Evolutionary conservation across 1,140 invertebrate genomes (phyloP).

Genomic region (Diprion similis): DNA sequence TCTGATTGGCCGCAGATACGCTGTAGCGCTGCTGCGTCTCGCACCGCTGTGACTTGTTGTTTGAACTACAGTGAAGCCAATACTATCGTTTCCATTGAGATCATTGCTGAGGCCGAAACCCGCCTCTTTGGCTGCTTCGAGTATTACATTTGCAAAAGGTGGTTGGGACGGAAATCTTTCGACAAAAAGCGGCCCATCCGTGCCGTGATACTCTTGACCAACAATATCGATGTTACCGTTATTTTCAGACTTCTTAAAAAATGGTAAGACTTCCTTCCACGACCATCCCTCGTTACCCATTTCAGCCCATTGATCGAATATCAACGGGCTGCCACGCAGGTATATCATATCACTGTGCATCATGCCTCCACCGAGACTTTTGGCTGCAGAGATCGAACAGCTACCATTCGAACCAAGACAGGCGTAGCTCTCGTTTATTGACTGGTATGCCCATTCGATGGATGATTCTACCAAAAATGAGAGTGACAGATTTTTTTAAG

Average conservation of each 20-base stretch:
- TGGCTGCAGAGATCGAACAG: constrained; percentile 54
- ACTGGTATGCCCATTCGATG: constrained; percentile 90
- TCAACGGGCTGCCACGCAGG: constrained; percentile 66
- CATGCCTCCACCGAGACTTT: constrained; percentile 35
- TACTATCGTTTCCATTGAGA: constrained; percentile 46
- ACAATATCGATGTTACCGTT: constrained; percentile 57
- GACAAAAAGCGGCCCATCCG: too few species aligned
- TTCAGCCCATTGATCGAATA: constrained; percentile 67
- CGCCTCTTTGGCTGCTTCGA: constrained; percentile 63
- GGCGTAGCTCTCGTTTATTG: constrained; percentile 73
- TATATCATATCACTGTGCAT: constrained; percentile 74
- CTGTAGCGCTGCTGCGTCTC: too few species aligned
- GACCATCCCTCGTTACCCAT: constrained; percentile 68
- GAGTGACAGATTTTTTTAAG: too few species aligned
- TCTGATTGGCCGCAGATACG: constrained; percentile 56
- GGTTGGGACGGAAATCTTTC: constrained; percentile 51
- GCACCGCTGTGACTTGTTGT: too few species aligned
- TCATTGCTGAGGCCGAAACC: too few species aligned
- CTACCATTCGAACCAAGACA: constrained; percentile 39
- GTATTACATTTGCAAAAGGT: constrained; percentile 59
- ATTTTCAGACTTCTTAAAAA: constrained; percentile 64
- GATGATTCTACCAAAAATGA: constrained; percentile 19
- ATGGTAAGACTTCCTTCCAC: constrained; percentile 67
- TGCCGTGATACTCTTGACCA: constrained; percentile 46
- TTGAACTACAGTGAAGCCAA: constrained; percentile 62